A percentile compares a stretch with the other conserved stretches of the same genome.
Evolutionary conservation across 1,140 invertebrate species (phyloP).

Genomic region (Drosophila micromelanica): DNA sequence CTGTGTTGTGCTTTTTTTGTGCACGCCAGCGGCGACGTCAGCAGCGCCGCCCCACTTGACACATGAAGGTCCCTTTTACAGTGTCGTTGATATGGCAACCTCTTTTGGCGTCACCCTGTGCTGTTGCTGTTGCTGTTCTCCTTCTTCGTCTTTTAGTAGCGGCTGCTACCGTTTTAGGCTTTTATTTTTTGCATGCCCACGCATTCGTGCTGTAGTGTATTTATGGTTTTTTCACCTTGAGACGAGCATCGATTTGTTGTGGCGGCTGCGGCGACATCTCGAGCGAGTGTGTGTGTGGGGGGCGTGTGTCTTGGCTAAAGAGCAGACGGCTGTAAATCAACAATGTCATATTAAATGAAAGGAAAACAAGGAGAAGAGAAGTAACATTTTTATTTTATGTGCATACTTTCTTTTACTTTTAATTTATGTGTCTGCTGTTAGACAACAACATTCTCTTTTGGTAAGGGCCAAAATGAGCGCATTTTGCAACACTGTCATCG

Average conservation of each 20-base stretch:
- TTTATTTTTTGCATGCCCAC: conserved; percentile 36
- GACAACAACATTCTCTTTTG: conserved; percentile 22
- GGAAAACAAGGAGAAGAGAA: conserved; percentile 3
- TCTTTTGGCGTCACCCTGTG: conserved; percentile 26
- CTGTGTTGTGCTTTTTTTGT: conserved; percentile 7
- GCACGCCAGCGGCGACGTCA: conserved; percentile 32
- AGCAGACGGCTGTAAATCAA: conserved; percentile 67
- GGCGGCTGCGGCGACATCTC: conserved; percentile 39
- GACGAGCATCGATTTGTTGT: conserved; percentile 79
- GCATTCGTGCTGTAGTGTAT: conserved; percentile 33
- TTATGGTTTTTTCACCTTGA: conserved; percentile 77
- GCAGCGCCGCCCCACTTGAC: conserved; percentile 25
- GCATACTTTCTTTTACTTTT: conserved; percentile 36
- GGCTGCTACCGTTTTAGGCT: conserved; percentile 12
- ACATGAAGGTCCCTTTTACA: conserved; percentile 50
- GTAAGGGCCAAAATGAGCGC: conserved; percentile 11
- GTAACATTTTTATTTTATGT: conserved; percentile 42
- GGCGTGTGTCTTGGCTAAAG: conserved; percentile 24
- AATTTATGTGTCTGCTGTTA: conserved; percentile 59
- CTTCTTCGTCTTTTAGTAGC: not conserved
- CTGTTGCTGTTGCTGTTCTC: conserved; percentile 26
- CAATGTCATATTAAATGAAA: conserved; percentile 43
- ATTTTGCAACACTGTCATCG: conserved; percentile 33
- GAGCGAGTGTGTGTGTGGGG: conserved; percentile 14
- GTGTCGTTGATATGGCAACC: conserved; percentile 41